These are phyloP conservation scores for Mormyrus iriodes DNA, from an alignment of 2,113 vertebrate genomes.

Conservation along the genomic window DNA sequence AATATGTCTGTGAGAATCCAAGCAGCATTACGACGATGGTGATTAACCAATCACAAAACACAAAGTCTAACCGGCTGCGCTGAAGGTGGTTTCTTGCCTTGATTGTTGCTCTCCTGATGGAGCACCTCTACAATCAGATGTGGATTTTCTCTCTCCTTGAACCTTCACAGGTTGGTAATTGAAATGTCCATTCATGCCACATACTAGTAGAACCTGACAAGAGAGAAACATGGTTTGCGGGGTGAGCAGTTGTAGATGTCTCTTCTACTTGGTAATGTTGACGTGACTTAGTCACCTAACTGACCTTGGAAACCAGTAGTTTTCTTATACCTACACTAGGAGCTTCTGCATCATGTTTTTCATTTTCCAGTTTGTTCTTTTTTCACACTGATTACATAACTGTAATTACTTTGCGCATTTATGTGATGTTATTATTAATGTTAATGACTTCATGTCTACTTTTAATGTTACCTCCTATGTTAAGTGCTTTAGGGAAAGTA, in stretches of 20 bases:
- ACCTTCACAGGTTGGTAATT: neutral
- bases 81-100: neutral
- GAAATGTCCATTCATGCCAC: neutral
- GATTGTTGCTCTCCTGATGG: neutral
- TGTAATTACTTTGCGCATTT: neutral
- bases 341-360: neutral
- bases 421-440: neutral
- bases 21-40: neutral
- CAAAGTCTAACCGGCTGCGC: neutral
- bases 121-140: neutral
- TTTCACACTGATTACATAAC: conserved; percentile 3
- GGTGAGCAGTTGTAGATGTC: neutral
- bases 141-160: neutral
- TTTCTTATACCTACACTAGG: neutral
- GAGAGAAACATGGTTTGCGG: neutral
- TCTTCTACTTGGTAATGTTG: neutral
- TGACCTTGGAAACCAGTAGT: neutral
- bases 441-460: neutral
- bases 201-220: neutral
- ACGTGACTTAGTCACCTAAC: neutral
- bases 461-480: neutral
- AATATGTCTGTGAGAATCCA: neutral
- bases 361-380: neutral
- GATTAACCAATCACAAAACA: neutral
- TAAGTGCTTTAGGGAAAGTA: neutral